Evolutionary conservation across 2,113 vertebrate species (phyloP), one percentile per base, ranked within the genome.

Genomic region (Acanthochromis polyacanthus): DNA sequence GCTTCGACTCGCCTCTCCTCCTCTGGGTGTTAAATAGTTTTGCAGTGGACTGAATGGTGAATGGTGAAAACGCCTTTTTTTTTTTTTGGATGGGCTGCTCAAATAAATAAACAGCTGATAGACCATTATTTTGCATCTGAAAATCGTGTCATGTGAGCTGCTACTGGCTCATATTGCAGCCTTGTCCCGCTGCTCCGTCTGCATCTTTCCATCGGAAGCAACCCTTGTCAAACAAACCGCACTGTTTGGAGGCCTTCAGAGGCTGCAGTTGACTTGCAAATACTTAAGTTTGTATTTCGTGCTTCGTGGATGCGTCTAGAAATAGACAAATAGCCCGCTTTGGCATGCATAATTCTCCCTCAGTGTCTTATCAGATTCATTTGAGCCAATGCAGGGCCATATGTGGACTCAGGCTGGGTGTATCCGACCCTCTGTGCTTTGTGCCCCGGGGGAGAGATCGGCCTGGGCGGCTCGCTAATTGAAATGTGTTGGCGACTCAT

Each of bases 401-500:
- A 84, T 80, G 91, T 89, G 89, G 88, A 90, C 92, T 83, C 78
- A 88, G 84, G 68, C 72, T 81, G 88, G 84, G 87, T 82, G 84
- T 88, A 89, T 87, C 89, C 83, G 88, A 86, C 91, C 91, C 88
- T 73, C 80, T 86, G 92, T 86, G 90, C 91, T 84, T 67, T 80
- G 87, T 81, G 94, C 94, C 94, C 87, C 94, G 32, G 88, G 94
- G 94, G 94, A 95, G 92, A 94, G 91, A 95, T 95, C 91, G 91
- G 93, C 93, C 90, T 58, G 90, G 93, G 92, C 94, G 94, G 94
- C 94, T 91, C 90, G 86, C 94, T 96, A 96, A 96, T 96, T 96
- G 96, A 96, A 96, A 95, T 94, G 95, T 96, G 95, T 95, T 95
- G 94, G 93, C 95, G 94, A 95, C 95, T 95, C 94, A 92, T 95